Base-by-base conservation (phyloP, 2,113 vertebrate species). In the Campylomormyrus tamandua region DNA sequence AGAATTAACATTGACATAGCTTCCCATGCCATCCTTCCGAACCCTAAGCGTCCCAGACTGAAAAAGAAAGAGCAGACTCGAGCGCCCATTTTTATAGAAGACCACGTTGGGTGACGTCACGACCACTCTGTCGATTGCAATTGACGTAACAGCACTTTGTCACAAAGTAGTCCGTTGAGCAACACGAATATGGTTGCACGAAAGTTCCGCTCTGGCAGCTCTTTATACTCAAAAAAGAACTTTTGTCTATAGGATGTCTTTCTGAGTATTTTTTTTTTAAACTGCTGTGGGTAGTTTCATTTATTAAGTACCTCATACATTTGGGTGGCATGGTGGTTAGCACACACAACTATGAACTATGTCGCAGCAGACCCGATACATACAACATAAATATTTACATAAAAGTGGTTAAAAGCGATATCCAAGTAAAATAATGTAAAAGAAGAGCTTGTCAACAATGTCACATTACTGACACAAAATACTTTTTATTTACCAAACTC, bases 401-500 rank as follows among this genome's bases (percentile, higher is more conserved):
- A 80, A 39, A 80, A 80, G 31, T 42, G 5, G 35, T 39, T 80
- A 39, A 17, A 77, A 77, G 70, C 6, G 35, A 42, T 42, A 42
- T 80, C 6, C 35, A 80, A 19, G 13, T 42, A 35, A 42, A 80
- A 39, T 13, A 77, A 77, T 70, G 15, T 5, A 74, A 62, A 48
- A 74, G 19, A 15, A 88, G 70, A 27, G 58, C 46, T 62, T 27
- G 58, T 27, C 27, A 42, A 49, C 24, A 85, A 85, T 45, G 45
- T 48, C 85, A 90, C 17, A 87, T 35, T 50, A 31, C 31, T 89
- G 88, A 91, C 91, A 90, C 89, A 93, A 93, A 93, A 93, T 92
- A 92, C 90, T 89, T 91, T 90, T 91, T 91, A 92, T 91, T 94
- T 86, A 91, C 53, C 91, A 92, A 93, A 92, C 90, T 90, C 89